Conservation (phyloP, 2,797 vertebrate species). For the Malacoctenus gilli region DNA sequence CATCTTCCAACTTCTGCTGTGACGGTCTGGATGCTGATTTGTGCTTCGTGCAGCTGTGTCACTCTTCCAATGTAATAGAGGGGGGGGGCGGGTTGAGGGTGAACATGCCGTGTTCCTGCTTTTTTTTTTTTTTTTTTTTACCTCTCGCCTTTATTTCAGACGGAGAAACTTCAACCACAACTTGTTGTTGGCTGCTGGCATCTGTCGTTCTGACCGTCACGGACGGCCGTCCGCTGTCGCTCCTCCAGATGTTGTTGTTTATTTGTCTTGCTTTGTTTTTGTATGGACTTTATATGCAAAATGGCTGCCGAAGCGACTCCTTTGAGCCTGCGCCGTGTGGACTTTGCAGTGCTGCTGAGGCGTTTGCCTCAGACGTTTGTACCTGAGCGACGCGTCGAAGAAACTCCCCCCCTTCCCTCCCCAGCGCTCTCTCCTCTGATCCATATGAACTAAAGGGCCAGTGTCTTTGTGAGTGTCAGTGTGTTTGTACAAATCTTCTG, state of each 20-base stretch:
- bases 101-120: constrained; percentile 46
- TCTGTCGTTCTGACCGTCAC: constrained; percentile 47
- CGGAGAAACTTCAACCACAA: constrained; percentile 56
- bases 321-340: constrained; percentile 41
- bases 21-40: constrained; percentile 35
- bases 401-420: constrained; percentile 43
- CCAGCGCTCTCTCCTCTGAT: too few species aligned
- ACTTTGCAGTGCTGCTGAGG: constrained; percentile 47
- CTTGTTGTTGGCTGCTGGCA: constrained; percentile 35
- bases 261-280: constrained; percentile 66
- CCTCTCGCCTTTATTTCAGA: constrained; percentile 65
- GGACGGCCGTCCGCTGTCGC: constrained; percentile 48
- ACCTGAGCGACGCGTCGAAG: constrained; percentile 50
- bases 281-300: constrained; percentile 77
- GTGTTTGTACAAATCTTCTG: constrained; percentile 48
- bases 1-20: constrained; percentile 55
- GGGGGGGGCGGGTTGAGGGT: constrained; percentile 17
- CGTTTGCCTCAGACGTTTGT: constrained; percentile 56
- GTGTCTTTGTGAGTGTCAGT: constrained; percentile 43
- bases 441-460: constrained; percentile 53
- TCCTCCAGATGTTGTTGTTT: neutral
- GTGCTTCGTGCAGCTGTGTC: constrained; percentile 37
- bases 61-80: constrained; percentile 40
- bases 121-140: constrained; percentile 57
- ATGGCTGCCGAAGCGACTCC: constrained; percentile 52